Evolutionary conservation across 2,888 invertebrate species (phyloP), one percentile per base, ranked within the genome.

Genomic region (Hydropsyche betteni): DNA sequence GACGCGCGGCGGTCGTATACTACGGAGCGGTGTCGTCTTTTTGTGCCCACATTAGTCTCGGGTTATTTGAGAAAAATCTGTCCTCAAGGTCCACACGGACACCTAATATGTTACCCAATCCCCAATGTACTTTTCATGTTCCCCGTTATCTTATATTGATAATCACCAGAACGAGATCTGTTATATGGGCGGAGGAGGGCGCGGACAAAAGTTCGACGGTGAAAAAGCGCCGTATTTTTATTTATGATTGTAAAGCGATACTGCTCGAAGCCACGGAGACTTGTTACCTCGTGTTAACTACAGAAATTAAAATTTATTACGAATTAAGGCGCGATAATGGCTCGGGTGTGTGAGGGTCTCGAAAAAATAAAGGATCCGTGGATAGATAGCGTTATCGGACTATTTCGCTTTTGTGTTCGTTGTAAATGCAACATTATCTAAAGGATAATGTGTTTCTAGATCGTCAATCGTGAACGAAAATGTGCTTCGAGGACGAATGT

Each of bases 61-160:
- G 58, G 75, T 75, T 76, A 73, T 74, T 72, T 78, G 61, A 78
- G 74, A 78, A 68, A 75, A 75, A 76, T 76, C 68, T 78, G 78
- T 76, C 76, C 55, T 75, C 78, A 52, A 70, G 52, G 58, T 76
- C 68, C 52, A 44, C 33, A 8, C 68, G 44, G 78, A 75, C 75
- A 78, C 78, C 76, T 78, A 78, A 78, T 78, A 77, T 75, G 74
- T 69, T 68, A 70, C 75, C 74, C 70, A 71, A 70, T 68, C 75
- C 44, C 75, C 74, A 76, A 79, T 79, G 79, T 79, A 74, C 74
- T 79, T 77, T 77, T 71, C 79, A 69, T 79, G 79, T 79, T 77
- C 71, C 53, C 58, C 38, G 58, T 75, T 79, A 79, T 79, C 79
- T 79, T 73, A 75, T 73, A 76, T 74, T 73, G 77, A 75, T 76